phyloP scores from a whole-genome alignment of 2,888 invertebrate species.

The Xanthia togata region DNA sequence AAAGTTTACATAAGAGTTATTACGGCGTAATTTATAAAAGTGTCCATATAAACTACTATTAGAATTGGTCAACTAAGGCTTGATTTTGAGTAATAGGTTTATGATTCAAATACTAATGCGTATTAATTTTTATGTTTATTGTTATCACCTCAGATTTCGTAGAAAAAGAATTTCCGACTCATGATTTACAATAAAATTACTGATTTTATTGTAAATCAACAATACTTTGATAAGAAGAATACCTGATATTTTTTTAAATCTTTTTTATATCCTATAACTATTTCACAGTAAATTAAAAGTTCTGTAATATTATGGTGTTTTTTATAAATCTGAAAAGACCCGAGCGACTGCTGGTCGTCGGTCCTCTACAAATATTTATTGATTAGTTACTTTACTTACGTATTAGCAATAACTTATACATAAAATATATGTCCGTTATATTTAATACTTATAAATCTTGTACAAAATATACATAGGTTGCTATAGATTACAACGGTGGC shows the following conservation, averaged over 20 bases:
- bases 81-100: not conserved
- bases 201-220: too few relatives aligned
- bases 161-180: not conserved
- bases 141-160: not conserved
- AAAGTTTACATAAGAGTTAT: not conserved
- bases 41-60: not conserved
- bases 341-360: not conserved
- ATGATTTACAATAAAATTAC: not conserved
- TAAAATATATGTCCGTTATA: not conserved
- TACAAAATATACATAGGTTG: constrained; percentile 2
- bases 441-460: not conserved
- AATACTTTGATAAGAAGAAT: not conserved
- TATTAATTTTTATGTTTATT: not conserved
- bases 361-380: not conserved
- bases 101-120: not conserved
- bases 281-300: too few relatives aligned
- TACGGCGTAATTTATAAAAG: not conserved
- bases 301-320: not conserved
- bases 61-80: not conserved
- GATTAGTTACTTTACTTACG: not conserved
- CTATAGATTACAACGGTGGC: constrained; percentile 18
- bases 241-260: not conserved
- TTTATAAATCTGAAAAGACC: not conserved
- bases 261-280: too few relatives aligned
- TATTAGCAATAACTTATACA: not conserved